Evolutionary conservation across 2,113 vertebrate genomes (phyloP).

Genomic region (Gopherus evgoodei): DNA sequence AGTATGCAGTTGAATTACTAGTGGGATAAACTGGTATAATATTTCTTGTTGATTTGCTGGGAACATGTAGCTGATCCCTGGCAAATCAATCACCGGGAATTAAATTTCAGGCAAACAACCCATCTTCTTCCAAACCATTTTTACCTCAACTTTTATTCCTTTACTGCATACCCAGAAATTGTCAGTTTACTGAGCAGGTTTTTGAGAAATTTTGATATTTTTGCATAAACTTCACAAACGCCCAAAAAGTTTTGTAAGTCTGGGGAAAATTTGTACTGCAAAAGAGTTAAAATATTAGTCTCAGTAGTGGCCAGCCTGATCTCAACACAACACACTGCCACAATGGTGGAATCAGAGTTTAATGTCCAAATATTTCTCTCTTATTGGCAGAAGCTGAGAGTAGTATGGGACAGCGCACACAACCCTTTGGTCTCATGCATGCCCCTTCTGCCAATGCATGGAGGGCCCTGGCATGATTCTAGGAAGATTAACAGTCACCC

Average conservation of each 20-base stretch:
- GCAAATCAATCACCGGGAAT: slow-evolving; percentile 34
- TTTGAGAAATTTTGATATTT: not conserved
- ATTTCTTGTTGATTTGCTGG: slow-evolving; percentile 36
- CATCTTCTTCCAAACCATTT: not conserved
- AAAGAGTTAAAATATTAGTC: not conserved
- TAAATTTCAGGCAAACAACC: not conserved
- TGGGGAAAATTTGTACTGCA: not conserved
- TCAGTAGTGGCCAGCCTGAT: not conserved
- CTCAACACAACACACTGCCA: not conserved
- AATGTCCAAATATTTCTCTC: not conserved
- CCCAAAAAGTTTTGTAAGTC: not conserved
- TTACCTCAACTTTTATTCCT: not conserved
- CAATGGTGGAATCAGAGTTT: not conserved
- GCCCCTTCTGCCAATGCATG: not conserved
- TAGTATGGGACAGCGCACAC: not conserved
- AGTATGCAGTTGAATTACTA: not conserved
- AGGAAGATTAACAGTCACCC: not conserved
- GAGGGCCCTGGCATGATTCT: not conserved
- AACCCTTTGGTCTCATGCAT: not conserved
- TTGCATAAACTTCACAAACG: not conserved
- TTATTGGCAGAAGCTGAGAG: not conserved
- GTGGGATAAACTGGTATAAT: slow-evolving; percentile 8
- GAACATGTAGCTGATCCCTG: slow-evolving; percentile 12
- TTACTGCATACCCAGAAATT: not conserved
- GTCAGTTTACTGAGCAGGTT: not conserved